Conservation (phyloP, 2,797 vertebrate genomes). For the Scolopax rusticola region DNA sequence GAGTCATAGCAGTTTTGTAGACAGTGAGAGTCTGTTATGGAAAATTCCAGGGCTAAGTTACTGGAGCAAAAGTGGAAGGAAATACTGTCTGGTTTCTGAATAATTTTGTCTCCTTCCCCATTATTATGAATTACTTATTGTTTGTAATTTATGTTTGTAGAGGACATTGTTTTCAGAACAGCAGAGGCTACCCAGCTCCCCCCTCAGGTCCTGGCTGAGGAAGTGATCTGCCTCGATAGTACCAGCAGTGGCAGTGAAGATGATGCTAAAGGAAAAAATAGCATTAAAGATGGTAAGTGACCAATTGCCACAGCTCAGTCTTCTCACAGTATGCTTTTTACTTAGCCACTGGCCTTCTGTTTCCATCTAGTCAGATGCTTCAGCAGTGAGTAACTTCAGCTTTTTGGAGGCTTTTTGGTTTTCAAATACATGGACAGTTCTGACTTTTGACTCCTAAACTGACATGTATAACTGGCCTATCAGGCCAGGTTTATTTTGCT, state of each 20-base stretch:
- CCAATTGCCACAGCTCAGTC: background rate
- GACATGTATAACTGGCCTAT: background rate
- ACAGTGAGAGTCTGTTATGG: constrained; percentile 65
- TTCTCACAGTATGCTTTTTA: background rate
- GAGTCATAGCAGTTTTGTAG: constrained; percentile 50
- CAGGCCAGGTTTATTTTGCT: background rate
- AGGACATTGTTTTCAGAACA: constrained; percentile 86
- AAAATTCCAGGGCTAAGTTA: constrained; percentile 66
- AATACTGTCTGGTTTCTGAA: constrained; percentile 58
- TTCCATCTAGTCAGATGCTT: background rate
- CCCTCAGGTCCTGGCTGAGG: constrained; percentile 86
- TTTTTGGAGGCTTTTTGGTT: constrained; percentile 2
- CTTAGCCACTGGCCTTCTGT: background rate
- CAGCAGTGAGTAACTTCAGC: background rate
- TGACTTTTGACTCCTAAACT: background rate
- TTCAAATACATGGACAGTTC: background rate
- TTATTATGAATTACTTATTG: constrained; percentile 65
- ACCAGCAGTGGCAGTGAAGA: constrained; percentile 88
- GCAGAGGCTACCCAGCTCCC: constrained; percentile 87
- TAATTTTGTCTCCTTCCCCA: constrained; percentile 44
- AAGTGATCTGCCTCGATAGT: constrained; percentile 97
- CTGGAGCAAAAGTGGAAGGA: constrained; percentile 60
- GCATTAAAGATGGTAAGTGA: constrained; percentile 83
- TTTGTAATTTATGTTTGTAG: constrained; percentile 72
- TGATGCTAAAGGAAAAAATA: constrained; percentile 78